Evolutionary conservation across 2,113 vertebrate genomes (phyloP).

Genomic region (Oncorhynchus clarkii): DNA sequence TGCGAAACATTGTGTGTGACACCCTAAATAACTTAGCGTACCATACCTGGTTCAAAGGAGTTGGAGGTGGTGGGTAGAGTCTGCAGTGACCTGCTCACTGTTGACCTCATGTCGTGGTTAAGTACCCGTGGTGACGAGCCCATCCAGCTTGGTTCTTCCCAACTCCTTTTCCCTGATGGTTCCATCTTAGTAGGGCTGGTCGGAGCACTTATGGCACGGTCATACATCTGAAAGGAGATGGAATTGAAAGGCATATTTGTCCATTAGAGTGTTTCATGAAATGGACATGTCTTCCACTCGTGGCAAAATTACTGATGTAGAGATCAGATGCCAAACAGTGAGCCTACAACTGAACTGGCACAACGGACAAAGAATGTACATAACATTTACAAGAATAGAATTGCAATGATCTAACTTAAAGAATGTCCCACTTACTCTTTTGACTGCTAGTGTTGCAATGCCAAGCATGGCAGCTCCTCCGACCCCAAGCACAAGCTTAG

Average conservation of each 20-base stretch:
- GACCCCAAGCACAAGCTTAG: constrained; percentile 94
- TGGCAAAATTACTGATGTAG: no score
- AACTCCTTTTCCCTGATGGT: constrained; percentile 87
- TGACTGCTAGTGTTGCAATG: constrained; percentile 93
- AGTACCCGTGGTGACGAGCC: constrained; percentile 87
- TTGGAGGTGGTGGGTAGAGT: constrained; percentile 85
- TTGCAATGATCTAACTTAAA: no score
- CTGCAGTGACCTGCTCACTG: constrained; percentile 90
- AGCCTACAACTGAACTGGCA: neutral
- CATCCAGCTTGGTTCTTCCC: constrained; percentile 97
- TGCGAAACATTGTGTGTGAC: no score
- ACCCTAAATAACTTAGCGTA: no score
- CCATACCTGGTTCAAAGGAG: constrained; percentile 73
- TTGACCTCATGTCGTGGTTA: constrained; percentile 88
- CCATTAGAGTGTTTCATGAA: no score
- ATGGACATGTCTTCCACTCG: no score
- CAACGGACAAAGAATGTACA: neutral
- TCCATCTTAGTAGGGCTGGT: constrained; percentile 92
- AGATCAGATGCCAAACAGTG: no score
- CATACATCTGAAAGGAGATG: constrained; percentile 83
- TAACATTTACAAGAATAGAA: no score
- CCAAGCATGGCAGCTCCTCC: constrained; percentile 96
- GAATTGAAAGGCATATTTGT: neutral
- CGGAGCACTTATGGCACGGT: constrained; percentile 91
- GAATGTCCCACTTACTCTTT: constrained; percentile 80